Conservation (phyloP, 2,888 invertebrate species). For the Scaeva pyrastri region DNA sequence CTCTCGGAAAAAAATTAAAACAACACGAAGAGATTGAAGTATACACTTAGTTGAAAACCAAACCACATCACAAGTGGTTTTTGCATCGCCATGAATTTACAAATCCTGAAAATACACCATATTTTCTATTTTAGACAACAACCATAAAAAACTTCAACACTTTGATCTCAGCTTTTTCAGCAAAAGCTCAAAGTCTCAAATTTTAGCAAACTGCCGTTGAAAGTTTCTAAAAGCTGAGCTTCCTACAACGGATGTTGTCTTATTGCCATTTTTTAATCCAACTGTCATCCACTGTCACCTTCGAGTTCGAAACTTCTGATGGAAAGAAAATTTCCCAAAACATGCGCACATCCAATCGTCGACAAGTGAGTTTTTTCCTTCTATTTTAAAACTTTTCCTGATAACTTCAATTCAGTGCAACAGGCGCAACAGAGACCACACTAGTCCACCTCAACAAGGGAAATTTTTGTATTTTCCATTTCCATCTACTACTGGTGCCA, state of each 20-base stretch:
- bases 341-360: conserved; percentile 53
- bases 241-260: not conserved
- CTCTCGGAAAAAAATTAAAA: no score
- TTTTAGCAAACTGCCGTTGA: not conserved
- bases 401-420: conserved; percentile 46
- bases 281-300: not conserved
- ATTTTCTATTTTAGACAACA: not conserved
- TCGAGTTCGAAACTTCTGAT: conserved; percentile 3
- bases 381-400: conserved; percentile 55
- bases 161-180: not conserved
- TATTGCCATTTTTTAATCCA: not conserved
- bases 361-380: conserved; percentile 4
- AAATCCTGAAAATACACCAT: not conserved
- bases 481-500: not conserved
- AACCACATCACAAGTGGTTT: not conserved
- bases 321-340: conserved; percentile 38
- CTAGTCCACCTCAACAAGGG: conserved; percentile 13
- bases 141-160: not conserved
- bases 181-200: not conserved
- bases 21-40: no score
- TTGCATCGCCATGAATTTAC: no score
- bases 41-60: not conserved
- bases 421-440: conserved; percentile 71
- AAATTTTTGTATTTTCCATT: conserved; percentile 25
- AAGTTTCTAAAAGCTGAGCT: not conserved